These are phyloP conservation scores for Lophius americanus DNA, from an alignment of 2,797 vertebrate genomes.

Conservation along the genomic window DNA sequence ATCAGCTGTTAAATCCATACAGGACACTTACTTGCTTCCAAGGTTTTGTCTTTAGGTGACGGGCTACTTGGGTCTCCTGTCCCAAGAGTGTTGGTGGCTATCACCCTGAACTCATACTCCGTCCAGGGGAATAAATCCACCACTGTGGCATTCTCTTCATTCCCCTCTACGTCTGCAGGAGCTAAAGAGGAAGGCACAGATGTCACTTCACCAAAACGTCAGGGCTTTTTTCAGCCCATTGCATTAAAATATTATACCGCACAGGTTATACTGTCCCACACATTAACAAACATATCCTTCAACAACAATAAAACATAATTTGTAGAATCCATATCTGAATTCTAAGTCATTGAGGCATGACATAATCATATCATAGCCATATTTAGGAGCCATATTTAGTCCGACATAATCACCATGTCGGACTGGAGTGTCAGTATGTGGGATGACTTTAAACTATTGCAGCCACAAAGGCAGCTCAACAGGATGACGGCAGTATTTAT, in stretches of 20 bases:
- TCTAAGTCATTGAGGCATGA: constrained; percentile 20
- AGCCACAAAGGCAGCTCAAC: constrained; percentile 27
- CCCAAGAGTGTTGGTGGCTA: constrained; percentile 93
- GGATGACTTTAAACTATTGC: constrained; percentile 25
- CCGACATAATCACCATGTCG: constrained; percentile 35
- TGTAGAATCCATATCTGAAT: constrained; percentile 32
- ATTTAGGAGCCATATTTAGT: constrained; percentile 35
- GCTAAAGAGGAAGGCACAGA: constrained; percentile 71
- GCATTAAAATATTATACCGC: constrained; percentile 26
- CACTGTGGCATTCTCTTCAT: constrained; percentile 88
- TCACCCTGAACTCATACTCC: constrained; percentile 95
- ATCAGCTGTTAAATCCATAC: background rate
- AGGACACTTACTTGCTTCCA: constrained; percentile 84
- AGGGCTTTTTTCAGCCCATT: constrained; percentile 1
- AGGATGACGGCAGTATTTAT: constrained; percentile 45
- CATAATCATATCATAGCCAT: constrained; percentile 37
- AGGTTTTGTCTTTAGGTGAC: constrained; percentile 87
- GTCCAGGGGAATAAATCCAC: constrained; percentile 93
- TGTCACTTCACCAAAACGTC: constrained; percentile 19
- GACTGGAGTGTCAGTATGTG: constrained; percentile 32
- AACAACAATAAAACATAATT: constrained; percentile 37
- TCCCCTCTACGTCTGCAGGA: constrained; percentile 91
- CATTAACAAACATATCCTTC: constrained; percentile 25
- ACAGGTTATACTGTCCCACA: background rate
- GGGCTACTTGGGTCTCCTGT: constrained; percentile 92